Percentiles rank a stretch among this genome's conserved stretches.
These are phyloP conservation scores for Sarcoramphus papa DNA, from an alignment of 2,797 vertebrate genomes.

Conservation along the genomic window DNA sequence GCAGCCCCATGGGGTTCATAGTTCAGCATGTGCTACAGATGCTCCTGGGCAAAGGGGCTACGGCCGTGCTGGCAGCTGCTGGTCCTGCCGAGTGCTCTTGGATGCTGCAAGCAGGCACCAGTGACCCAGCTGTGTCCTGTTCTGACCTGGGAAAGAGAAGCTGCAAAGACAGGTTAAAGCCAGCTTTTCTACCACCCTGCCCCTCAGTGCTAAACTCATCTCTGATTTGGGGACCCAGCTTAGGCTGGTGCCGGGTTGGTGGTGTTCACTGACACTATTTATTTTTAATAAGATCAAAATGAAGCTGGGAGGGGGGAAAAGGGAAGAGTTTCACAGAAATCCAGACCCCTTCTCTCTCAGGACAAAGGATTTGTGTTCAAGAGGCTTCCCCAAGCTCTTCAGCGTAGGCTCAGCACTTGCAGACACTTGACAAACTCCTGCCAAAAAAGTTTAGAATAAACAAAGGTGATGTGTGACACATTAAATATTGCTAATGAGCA, in stretches of 20 bases:
- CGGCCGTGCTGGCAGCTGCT: background rate
- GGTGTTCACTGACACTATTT: background rate
- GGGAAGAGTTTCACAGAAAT: background rate
- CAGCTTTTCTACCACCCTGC: background rate
- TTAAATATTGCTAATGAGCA: constrained; percentile 57
- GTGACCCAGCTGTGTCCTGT: background rate
- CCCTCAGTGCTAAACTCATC: background rate
- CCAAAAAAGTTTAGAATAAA: background rate
- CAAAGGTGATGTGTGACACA: background rate
- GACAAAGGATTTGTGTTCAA: background rate
- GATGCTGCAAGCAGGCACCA: background rate
- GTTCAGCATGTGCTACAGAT: accelerated
- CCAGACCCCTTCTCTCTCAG: background rate
- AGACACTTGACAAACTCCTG: background rate
- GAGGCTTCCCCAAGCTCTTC: background rate
- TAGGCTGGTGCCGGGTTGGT: background rate
- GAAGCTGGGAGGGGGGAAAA: background rate
- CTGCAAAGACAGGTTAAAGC: background rate
- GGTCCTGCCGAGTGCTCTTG: background rate
- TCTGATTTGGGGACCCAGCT: background rate
- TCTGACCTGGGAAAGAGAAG: background rate
- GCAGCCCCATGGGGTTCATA: accelerated
- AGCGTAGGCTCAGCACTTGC: background rate
- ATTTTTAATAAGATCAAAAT: background rate
- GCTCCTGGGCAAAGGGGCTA: background rate